Percentiles rank a stretch among this genome's conserved stretches.
Conservation (phyloP, 2,113 vertebrate species). For the Megaceryle maxima region DNA sequence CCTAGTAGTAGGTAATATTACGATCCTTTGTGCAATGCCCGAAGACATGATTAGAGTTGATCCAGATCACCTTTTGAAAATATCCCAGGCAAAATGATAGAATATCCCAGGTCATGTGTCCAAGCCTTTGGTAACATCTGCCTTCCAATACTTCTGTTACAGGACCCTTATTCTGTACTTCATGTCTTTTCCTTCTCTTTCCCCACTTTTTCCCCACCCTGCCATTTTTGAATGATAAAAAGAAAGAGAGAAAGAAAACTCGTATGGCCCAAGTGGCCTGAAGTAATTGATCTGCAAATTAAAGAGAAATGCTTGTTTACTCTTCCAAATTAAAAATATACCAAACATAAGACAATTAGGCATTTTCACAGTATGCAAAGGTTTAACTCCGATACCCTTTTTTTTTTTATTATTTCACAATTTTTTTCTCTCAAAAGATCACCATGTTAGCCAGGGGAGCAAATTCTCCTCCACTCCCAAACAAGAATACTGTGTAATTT, state of each 20-base stretch:
- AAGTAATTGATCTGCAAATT: not conserved
- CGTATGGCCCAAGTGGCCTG: too few species aligned
- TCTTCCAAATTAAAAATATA: not conserved
- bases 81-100: not conserved
- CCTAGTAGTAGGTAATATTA: too few species aligned
- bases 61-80: not conserved
- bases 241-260: not conserved
- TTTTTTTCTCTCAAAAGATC: not conserved
- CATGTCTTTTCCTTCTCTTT: not conserved
- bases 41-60: not conserved
- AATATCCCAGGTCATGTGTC: not conserved
- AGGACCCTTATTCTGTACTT: not conserved
- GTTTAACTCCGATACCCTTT: not conserved
- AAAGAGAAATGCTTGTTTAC: not conserved
- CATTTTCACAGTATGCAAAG: not conserved
- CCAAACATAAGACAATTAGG: not conserved
- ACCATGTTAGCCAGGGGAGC: not conserved
- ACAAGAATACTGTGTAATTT: not conserved
- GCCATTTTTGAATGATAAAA: not conserved
- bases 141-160: not conserved
- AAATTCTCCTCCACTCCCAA: not conserved
- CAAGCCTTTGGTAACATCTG: not conserved
- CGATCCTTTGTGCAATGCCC: not conserved
- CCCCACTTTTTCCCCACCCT: fast-evolving
- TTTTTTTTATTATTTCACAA: not conserved